Base-by-base conservation (phyloP, 2,113 vertebrate species). In the Xenopus laevis region DNA sequence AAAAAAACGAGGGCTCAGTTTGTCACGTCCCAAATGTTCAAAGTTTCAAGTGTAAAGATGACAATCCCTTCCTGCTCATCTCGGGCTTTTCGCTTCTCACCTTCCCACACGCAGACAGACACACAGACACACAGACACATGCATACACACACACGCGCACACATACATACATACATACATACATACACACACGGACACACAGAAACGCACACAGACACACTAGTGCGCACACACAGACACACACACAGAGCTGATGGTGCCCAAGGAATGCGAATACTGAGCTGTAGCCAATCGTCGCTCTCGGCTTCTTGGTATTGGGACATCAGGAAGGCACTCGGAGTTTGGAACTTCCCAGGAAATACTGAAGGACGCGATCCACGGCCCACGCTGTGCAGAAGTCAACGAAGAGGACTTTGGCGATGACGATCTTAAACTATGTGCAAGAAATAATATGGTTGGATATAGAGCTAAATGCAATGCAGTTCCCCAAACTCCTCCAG, bases 321-420 rank as follows among this genome's bases (percentile, higher is more conserved):
- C 61, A 84, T 98, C 93, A 97, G 83, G 92, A 96, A 94, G 94
- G 94, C 93, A 96, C 90, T 91, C 92, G 90, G 64, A 97, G 91
- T 80, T 90, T 94, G 71, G 94, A 93, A 82, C 91, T 93, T 55
- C 96, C 96, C 80, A 98, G 85, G 68, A 98, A 86, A 60, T 94
- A 95, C 86, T 98, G 94, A 59, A 98, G 91, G 59, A 94, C 27
- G 8, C 95, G 90, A 81, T 98, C 97, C 30, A 92, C 92, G 21
- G 91, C 62, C 59, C 95, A 83, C 15, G 97, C 96, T 15, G 88
- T 81, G 57, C 91, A 89, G 90, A 98, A 98, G 81, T 98, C 96
- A 55, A 93, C 84, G 71, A 93, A 85, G 59, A 98, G 86, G 65
- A 98, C 94, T 74, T 94, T 86, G 7, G 92, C 91, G 58, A 98